Conservation (phyloP, 2,888 invertebrate genomes). For the Saturnia japonica region DNA sequence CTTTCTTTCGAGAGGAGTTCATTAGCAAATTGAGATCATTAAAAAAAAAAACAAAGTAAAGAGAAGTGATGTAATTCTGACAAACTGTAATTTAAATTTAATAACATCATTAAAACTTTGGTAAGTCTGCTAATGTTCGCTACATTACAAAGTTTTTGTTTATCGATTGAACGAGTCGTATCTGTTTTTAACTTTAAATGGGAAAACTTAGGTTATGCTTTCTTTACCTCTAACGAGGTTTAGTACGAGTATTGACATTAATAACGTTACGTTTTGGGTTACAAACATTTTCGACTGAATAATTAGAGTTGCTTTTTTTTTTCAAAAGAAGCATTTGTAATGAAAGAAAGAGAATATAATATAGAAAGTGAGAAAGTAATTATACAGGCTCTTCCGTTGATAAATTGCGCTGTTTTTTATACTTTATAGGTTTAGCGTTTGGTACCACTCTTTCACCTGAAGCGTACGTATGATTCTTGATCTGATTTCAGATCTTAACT, state of each 20-base stretch:
- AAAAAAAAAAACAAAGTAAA: background rate
- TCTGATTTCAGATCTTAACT: background rate
- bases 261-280: background rate
- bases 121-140: constrained; percentile 15
- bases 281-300: background rate
- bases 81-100: background rate
- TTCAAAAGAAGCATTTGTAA: background rate
- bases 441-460: background rate
- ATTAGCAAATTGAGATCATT: background rate
- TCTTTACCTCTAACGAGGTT: background rate
- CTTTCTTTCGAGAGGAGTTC: background rate
- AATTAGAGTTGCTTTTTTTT: background rate
- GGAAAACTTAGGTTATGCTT: constrained; percentile 29
- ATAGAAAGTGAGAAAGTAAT: background rate
- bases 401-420: background rate
- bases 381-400: background rate
- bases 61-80: background rate
- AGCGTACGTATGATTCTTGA: background rate
- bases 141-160: background rate
- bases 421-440: background rate
- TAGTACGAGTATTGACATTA: background rate
- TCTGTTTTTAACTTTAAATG: constrained; percentile 32
- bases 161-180: background rate
- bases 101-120: constrained; percentile 18
- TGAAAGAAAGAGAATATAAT: background rate